Evolutionary conservation across 1,140 invertebrate genomes (phyloP).

Genomic region (Bombus consobrinus): DNA sequence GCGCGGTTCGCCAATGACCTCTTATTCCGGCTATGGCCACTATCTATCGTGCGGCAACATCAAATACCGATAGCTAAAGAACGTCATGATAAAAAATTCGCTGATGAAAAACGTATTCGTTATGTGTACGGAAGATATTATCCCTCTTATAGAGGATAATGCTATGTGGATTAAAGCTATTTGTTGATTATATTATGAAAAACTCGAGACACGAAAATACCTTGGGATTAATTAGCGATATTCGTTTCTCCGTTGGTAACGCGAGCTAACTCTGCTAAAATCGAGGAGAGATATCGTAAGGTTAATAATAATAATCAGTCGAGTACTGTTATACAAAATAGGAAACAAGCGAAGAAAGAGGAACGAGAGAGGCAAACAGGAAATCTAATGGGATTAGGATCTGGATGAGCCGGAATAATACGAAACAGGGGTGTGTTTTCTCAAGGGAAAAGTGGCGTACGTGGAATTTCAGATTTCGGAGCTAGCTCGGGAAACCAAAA

Average conservation of each 20-base stretch:
- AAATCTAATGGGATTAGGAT: slow-evolving; percentile 72
- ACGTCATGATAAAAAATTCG: no score
- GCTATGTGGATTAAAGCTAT: neutral
- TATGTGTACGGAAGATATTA: neutral
- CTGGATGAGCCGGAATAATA: slow-evolving; percentile 69
- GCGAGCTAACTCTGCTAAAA: neutral
- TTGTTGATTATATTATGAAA: neutral
- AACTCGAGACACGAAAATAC: neutral
- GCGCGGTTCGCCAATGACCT: slow-evolving; percentile 49
- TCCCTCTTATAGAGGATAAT: neutral
- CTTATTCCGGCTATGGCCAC: slow-evolving; percentile 25
- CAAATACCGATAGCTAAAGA: no score
- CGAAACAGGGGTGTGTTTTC: slow-evolving; percentile 60
- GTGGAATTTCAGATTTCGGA: slow-evolving; percentile 65
- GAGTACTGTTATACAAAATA: neutral
- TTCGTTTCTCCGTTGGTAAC: neutral
- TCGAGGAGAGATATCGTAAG: neutral
- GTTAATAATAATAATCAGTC: slow-evolving; percentile 12
- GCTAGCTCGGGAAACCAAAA: neutral
- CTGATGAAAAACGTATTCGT: no score
- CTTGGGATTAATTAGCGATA: neutral
- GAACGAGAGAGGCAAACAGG: neutral
- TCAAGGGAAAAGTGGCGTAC: slow-evolving; percentile 32
- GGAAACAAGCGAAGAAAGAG: neutral
- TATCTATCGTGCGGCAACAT: no score